Percentiles rank a stretch among this genome's conserved stretches.
These are phyloP conservation scores for Bombylius discolor DNA, from an alignment of 2,888 invertebrate genomes.

Conservation along the genomic window DNA sequence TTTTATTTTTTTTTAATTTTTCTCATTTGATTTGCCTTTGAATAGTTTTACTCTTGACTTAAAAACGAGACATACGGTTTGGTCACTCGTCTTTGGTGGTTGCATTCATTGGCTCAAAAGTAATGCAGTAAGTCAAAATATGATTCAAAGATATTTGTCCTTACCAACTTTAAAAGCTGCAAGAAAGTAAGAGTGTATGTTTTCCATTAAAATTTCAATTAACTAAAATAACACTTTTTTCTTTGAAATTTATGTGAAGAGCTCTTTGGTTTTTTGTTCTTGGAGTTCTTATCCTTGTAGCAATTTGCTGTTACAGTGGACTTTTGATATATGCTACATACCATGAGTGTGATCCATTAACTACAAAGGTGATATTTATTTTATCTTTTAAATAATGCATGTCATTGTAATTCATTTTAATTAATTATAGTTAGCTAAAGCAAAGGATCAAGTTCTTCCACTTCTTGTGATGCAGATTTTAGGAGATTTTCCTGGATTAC, in stretches of 20 bases:
- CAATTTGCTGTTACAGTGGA: conserved; percentile 72
- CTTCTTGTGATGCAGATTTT: conserved; percentile 76
- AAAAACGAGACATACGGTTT: conserved; percentile 57
- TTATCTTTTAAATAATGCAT: not conserved
- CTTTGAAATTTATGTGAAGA: conserved; percentile 15
- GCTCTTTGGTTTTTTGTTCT: conserved; percentile 53
- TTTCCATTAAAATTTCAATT: no score
- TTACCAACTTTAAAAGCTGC: conserved; percentile 51
- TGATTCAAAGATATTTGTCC: conserved; percentile 65
- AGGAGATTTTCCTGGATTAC: conserved; percentile 62
- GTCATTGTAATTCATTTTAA: not conserved
- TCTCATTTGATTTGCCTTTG: conserved; percentile 3
- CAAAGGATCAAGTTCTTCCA: conserved; percentile 69
- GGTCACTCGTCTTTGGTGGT: conserved; percentile 57
- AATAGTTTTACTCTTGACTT: conserved; percentile 52
- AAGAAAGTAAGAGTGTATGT: conserved; percentile 35
- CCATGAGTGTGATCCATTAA: conserved; percentile 72
- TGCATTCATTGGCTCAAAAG: conserved; percentile 59
- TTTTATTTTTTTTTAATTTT: not conserved
- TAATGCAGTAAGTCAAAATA: conserved; percentile 62
- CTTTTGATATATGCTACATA: conserved; percentile 78
- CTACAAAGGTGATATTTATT: conserved; percentile 41
- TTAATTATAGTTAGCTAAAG: conserved; percentile 43
- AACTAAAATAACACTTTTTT: no score
- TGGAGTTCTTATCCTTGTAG: conserved; percentile 61